Evolutionary conservation across 2,113 vertebrate genomes (phyloP).

Genomic region (Protomyctophum bolini): DNA sequence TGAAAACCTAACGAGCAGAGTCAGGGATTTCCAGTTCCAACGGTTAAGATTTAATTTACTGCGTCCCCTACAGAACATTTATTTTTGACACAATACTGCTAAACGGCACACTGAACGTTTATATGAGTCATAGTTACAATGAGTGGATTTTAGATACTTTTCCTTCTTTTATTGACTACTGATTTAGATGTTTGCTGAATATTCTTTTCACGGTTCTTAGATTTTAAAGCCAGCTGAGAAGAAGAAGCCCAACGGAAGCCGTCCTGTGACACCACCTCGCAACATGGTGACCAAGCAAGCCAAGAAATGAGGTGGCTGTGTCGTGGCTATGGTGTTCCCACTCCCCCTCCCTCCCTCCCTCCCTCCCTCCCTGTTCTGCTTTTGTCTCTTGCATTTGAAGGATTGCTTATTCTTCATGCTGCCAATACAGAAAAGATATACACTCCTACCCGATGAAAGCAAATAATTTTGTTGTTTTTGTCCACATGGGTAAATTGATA

Average conservation of each 20-base stretch:
- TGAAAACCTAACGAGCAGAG: not conserved
- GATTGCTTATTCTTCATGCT: conserved; percentile 67
- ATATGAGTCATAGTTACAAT: not conserved
- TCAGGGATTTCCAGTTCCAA: not conserved
- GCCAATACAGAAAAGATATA: conserved; percentile 72
- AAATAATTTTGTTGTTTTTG: conserved; percentile 71
- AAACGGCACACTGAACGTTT: not conserved
- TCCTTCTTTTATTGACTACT: too few relatives aligned
- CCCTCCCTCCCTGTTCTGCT: conserved; percentile 84
- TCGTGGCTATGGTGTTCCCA: conserved; percentile 70
- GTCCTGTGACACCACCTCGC: conserved; percentile 95
- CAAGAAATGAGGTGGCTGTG: conserved; percentile 88
- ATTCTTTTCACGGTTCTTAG: conserved; percentile 66
- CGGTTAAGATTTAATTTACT: too few relatives aligned
- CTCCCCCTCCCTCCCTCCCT: conserved; percentile 34
- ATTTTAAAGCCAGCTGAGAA: conserved; percentile 99
- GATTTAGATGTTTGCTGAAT: not conserved
- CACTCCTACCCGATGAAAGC: conserved; percentile 71
- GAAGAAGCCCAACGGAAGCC: conserved; percentile 96
- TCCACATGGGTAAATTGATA: conserved; percentile 74
- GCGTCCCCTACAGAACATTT: too few relatives aligned
- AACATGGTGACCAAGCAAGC: conserved; percentile 98
- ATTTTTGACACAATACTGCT: not conserved
- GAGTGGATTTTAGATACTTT: not conserved
- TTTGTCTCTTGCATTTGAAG: conserved; percentile 84